Evolutionary conservation across 1,140 invertebrate genomes (phyloP), one percentile per base, ranked within the genome.

Genomic region (Nautilus pompilius): DNA sequence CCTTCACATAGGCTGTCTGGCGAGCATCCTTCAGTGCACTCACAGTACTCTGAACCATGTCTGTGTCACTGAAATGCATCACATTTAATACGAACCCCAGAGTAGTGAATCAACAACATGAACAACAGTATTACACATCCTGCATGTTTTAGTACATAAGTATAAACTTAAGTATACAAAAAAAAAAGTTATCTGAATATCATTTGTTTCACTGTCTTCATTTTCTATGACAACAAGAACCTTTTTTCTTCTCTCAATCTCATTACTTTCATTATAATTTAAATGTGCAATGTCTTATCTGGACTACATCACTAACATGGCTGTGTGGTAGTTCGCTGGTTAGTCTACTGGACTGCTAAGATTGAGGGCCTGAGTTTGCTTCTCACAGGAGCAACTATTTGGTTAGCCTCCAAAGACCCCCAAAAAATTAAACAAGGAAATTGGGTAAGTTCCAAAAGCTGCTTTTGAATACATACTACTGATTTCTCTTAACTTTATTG

Each of bases 11-110:
- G 17, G 89, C 88, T 13, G 88, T 91, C 75, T 87, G 86, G 36
- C 88, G 88, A 22, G 91, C 91, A 79, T 92, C 90, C 13, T 89
- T 88, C 60, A 92, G 81, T 10, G 89, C 90, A 71, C 84, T 88
- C 26, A 88, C 87, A 30, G 88, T 89, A 67, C 87, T 86, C 34
- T 72, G 46, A 30, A 58, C 62, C 58, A 71, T 60, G 81, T 89
- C 87, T 69, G 83, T 75, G 81, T 86, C 82, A 80, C 73, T 74
- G 59, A 4, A 66, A 61, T 69, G 20, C 58, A 55, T 58, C 22
- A 32, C 24, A 54, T 46, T 32, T 48, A 22, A 36, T 58, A 15
- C 22, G 10, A 32, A 17, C 3, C 20, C 5, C 13, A 36, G 5
- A 45, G n/a, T 28, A 20, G 22, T 36, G n/a, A 5, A 22, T 5